Conservation (phyloP, 2,113 vertebrate genomes). For the Petroica traversi region DNA sequence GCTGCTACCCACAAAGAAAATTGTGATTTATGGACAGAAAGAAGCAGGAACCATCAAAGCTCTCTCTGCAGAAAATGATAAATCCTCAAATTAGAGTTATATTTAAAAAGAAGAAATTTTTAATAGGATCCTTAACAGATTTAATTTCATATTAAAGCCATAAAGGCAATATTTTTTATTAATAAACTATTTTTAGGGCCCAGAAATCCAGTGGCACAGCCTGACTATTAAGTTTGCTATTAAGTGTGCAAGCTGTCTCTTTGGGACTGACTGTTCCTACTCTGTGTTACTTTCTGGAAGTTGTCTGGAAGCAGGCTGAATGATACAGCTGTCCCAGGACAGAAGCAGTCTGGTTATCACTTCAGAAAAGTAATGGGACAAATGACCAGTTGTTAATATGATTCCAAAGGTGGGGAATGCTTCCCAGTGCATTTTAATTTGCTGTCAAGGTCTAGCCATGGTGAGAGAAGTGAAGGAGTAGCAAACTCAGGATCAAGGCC, state of each 20-base stretch:
- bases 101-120: background rate
- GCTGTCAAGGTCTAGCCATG: background rate
- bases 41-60: background rate
- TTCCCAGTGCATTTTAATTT: background rate
- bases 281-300: background rate
- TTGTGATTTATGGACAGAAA: background rate
- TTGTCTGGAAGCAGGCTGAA: background rate
- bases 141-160: background rate
- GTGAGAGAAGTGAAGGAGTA: background rate
- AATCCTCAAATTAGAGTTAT: background rate
- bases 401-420: background rate
- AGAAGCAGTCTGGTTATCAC: background rate
- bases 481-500: background rate
- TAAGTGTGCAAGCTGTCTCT: rapidly evolving
- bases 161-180: background rate
- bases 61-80: background rate
- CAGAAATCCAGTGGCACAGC: background rate
- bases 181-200: background rate
- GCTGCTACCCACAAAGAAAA: background rate
- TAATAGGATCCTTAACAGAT: background rate
- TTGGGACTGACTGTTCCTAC: background rate
- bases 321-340: background rate
- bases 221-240: background rate
- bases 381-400: background rate
- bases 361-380: background rate